Conservation (phyloP, 2,113 vertebrate species). For the Stomatorhinus ivindoensis region DNA sequence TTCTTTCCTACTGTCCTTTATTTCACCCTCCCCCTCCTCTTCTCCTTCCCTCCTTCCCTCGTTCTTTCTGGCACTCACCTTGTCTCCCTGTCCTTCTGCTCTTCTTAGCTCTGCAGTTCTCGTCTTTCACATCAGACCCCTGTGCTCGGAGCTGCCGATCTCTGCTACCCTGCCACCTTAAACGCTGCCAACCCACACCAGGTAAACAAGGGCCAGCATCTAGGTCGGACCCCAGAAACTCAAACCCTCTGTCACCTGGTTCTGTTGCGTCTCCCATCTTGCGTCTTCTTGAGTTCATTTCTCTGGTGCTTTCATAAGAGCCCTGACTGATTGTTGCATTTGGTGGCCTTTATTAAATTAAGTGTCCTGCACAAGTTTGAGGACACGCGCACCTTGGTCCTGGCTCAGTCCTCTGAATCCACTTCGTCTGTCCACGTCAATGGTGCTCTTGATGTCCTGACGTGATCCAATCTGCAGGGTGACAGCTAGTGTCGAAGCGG, state of each 20-base stretch:
- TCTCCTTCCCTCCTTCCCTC: neutral
- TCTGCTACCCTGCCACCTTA: conserved; percentile 71
- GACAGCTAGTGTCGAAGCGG: neutral
- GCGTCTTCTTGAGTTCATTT: no score
- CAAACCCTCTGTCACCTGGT: neutral
- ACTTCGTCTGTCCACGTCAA: neutral
- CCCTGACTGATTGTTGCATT: neutral
- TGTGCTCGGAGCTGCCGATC: conserved; percentile 71
- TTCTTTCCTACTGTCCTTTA: neutral
- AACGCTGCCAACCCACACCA: conserved; percentile 74
- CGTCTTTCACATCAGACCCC: conserved; percentile 85
- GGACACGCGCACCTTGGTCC: neutral
- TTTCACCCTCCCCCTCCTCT: neutral
- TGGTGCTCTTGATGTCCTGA: neutral
- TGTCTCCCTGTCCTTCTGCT: conserved; percentile 44
- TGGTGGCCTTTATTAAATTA: neutral
- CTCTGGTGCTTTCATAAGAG: neutral
- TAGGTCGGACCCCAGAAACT: neutral
- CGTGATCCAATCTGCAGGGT: neutral
- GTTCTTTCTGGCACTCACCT: neutral
- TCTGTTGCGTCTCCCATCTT: neutral
- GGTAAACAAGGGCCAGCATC: conserved; percentile 58
- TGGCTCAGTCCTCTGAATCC: neutral
- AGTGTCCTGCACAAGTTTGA: neutral
- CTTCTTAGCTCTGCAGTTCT: conserved; percentile 82